Conservation (phyloP, 2,797 vertebrate species). For the Gymnothorax javanicus region DNA sequence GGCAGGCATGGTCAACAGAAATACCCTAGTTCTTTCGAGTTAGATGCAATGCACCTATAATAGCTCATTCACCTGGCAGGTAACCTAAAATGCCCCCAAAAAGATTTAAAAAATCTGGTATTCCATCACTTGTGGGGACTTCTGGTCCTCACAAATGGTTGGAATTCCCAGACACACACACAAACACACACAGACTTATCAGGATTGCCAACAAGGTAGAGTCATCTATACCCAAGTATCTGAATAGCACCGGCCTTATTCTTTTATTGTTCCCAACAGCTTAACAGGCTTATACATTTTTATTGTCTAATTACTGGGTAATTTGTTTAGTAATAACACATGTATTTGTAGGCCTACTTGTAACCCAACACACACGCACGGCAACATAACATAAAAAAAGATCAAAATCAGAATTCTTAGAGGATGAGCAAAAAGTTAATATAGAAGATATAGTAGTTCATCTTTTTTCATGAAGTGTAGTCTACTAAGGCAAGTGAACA, state of each 20-base stretch:
- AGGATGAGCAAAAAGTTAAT: background rate
- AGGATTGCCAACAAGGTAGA: too few relatives aligned
- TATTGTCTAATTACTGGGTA: background rate
- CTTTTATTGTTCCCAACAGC: background rate
- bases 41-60: too few relatives aligned
- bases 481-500: too few relatives aligned
- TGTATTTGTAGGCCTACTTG: background rate
- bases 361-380: background rate
- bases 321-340: background rate
- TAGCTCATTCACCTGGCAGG: too few relatives aligned
- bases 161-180: too few relatives aligned
- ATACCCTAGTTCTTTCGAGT: background rate
- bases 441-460: background rate
- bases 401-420: background rate
- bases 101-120: too few relatives aligned
- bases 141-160: too few relatives aligned
- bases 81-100: too few relatives aligned
- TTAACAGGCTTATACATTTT: background rate
- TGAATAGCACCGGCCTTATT: background rate
- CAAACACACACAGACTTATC: too few relatives aligned
- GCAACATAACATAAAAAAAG: background rate
- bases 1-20: background rate
- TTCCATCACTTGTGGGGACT: too few relatives aligned
- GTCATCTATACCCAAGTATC: background rate
- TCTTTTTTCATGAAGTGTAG: too few relatives aligned